Percentiles rank a stretch among this genome's conserved stretches.
These are phyloP conservation scores for Plecturocebus donacophilus DNA, from an alignment of 2,113 vertebrate genomes.

Conservation along the genomic window DNA sequence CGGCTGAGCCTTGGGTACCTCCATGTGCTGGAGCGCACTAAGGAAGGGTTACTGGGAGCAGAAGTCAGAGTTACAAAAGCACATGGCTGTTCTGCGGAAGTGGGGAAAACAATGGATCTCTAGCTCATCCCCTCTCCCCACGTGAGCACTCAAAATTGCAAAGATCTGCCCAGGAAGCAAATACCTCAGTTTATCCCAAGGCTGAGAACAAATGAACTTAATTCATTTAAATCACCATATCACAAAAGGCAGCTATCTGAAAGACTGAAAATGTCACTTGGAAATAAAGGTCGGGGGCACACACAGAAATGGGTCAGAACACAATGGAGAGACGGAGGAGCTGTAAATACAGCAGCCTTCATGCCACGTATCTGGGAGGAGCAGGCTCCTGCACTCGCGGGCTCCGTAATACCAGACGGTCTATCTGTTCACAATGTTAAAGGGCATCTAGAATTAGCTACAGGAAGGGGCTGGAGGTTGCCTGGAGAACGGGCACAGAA, in stretches of 20 bases:
- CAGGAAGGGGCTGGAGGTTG: constrained; percentile 83
- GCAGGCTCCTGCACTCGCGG: constrained; percentile 75
- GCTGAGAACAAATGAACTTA: constrained; percentile 71
- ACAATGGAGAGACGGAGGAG: constrained; percentile 82
- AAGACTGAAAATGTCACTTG: constrained; percentile 86
- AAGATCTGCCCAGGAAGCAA: constrained; percentile 78
- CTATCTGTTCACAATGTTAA: constrained; percentile 89
- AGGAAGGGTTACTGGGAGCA: constrained; percentile 59
- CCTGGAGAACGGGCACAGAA: constrained; percentile 86
- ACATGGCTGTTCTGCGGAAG: constrained; percentile 23
- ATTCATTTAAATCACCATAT: constrained; percentile 84
- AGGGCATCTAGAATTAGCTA: constrained; percentile 90
- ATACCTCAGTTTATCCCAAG: constrained; percentile 84
- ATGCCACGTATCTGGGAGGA: constrained; percentile 81
- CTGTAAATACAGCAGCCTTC: constrained; percentile 83
- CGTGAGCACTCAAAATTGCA: constrained; percentile 75
- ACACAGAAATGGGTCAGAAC: constrained; percentile 83
- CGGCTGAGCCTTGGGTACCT: constrained; percentile 70
- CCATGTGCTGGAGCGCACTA: constrained; percentile 49
- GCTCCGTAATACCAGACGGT: constrained; percentile 86
- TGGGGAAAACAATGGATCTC: neutral
- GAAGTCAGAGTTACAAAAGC: constrained; percentile 63
- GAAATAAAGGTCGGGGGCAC: constrained; percentile 81
- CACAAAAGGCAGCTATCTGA: constrained; percentile 85
- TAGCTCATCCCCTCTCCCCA: constrained; percentile 77